phyloP scores from a whole-genome alignment of 2,113 vertebrate species.

The Charina bottae region DNA sequence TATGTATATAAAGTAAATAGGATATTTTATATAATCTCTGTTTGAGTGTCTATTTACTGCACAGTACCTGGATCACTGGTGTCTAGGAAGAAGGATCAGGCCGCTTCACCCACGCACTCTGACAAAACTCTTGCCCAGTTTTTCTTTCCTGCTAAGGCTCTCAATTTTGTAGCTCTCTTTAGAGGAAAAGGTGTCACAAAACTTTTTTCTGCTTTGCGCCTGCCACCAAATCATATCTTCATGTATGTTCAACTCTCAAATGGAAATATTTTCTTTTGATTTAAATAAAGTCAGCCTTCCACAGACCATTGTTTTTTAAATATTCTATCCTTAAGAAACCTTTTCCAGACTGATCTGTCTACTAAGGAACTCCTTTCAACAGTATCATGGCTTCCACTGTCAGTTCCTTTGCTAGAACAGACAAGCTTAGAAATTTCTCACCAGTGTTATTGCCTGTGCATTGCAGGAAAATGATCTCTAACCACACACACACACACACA shows the following conservation, averaged over 20 bases:
- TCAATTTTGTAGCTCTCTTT: neutral
- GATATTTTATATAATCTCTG: no score
- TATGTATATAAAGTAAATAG: no score
- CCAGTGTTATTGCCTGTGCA: neutral
- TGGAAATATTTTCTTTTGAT: neutral
- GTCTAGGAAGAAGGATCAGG: no score
- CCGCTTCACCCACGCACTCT: no score
- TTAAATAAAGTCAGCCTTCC: neutral
- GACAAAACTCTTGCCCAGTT: neutral
- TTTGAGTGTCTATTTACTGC: no score
- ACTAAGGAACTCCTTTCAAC: neutral
- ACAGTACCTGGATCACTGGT: no score
- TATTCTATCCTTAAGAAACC: neutral
- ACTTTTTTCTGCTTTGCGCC: neutral
- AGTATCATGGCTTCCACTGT: neutral
- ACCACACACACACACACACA: neutral
- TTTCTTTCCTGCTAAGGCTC: neutral
- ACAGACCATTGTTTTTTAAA: neutral
- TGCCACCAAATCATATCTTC: neutral
- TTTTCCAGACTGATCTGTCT: neutral
- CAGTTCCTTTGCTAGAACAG: neutral
- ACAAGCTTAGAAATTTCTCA: neutral
- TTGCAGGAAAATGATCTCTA: neutral
- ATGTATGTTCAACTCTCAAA: neutral
- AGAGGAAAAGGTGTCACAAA: neutral